Evolutionary conservation across 2,888 invertebrate genomes (phyloP).

Genomic region (Catocala sponsa): DNA sequence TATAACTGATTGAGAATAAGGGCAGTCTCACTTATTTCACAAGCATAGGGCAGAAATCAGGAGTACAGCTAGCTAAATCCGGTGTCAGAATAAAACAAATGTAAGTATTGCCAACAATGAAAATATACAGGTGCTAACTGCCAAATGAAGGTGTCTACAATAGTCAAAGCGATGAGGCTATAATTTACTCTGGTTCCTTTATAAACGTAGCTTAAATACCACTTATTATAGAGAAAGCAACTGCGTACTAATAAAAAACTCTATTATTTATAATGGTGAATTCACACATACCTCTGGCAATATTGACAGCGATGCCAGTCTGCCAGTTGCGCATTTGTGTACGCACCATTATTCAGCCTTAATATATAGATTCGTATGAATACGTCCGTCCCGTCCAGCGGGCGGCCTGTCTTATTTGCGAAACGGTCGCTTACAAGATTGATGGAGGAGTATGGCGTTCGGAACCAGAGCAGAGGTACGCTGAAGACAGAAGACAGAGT

Average conservation of each 20-base stretch:
- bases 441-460: neutral
- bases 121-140: conserved; percentile 17
- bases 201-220: conserved; percentile 41
- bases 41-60: conserved; percentile 23
- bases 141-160: conserved; percentile 30
- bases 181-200: conserved; percentile 56
- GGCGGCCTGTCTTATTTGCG: no score
- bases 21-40: conserved; percentile 9
- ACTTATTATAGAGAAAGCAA: no score
- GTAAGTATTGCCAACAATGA: conserved; percentile 18
- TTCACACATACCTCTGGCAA: neutral
- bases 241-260: no score
- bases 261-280: neutral
- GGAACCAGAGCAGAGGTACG: conserved; percentile 83
- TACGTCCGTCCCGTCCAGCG: no score
- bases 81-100: conserved; percentile 14
- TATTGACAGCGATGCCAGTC: no score
- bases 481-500: conserved; percentile 67
- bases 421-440: no score
- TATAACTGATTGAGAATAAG: neutral
- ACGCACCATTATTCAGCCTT: no score
- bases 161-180: conserved; percentile 75
- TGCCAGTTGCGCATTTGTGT: no score
- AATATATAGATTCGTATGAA: no score
- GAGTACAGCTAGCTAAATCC: conserved; percentile 10